Evolutionary conservation across 1,140 invertebrate species (phyloP).

Genomic region (Tribolium madens): DNA sequence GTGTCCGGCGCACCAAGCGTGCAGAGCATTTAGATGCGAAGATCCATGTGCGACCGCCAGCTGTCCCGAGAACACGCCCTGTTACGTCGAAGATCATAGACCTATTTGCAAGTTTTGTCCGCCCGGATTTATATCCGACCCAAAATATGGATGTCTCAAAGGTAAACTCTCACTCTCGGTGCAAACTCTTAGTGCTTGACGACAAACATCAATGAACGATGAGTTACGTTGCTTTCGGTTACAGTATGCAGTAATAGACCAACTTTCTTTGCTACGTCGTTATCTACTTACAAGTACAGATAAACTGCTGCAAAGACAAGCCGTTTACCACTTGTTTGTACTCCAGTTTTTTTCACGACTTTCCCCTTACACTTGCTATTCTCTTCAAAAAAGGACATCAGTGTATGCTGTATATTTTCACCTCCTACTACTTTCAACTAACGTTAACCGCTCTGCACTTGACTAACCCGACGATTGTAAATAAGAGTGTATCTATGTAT

Average conservation of each 20-base stretch:
- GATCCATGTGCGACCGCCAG: slow-evolving; percentile 86
- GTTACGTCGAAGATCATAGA: slow-evolving; percentile 92
- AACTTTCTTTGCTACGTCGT: slow-evolving; percentile 55
- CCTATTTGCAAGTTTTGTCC: slow-evolving; percentile 95
- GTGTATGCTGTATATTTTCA: background rate
- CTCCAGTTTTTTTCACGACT: slow-evolving; percentile 40
- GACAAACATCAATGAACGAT: slow-evolving; percentile 58
- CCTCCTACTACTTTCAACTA: slow-evolving; percentile 26
- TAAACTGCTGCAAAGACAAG: slow-evolving; percentile 49
- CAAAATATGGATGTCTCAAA: slow-evolving; percentile 93
- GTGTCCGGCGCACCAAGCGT: slow-evolving; percentile 85
- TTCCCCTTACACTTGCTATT: slow-evolving; percentile 6
- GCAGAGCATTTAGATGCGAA: slow-evolving; percentile 89
- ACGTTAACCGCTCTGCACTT: slow-evolving; percentile 38
- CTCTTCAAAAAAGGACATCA: slow-evolving; percentile 19
- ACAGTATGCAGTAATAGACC: slow-evolving; percentile 56
- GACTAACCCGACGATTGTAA: slow-evolving; percentile 52
- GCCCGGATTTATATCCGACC: slow-evolving; percentile 87
- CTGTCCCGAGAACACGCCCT: slow-evolving; percentile 85
- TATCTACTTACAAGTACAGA: slow-evolving; percentile 44
- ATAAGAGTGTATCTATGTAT: slow-evolving; percentile 66
- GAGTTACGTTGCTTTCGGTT: slow-evolving; percentile 58
- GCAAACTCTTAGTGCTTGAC: slow-evolving; percentile 61
- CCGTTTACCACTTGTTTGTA: slow-evolving; percentile 40
- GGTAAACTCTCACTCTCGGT: slow-evolving; percentile 76